A percentile compares a stretch with the other conserved stretches of the same genome.
Conservation (phyloP, 1,140 invertebrate species). For the Euura saliciscinereae region DNA sequence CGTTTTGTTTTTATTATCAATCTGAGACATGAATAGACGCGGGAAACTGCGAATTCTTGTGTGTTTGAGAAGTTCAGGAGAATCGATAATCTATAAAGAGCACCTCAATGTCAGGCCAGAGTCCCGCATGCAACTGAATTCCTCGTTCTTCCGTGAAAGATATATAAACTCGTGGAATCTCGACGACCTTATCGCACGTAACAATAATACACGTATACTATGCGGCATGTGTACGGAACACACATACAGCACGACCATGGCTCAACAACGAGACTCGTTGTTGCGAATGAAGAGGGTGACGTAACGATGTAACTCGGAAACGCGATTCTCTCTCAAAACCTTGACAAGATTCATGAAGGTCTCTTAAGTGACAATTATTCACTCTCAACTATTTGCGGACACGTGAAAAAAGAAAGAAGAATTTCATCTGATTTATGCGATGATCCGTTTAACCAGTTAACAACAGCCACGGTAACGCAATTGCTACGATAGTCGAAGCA, state of each 20-base stretch:
- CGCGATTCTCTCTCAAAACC: neutral
- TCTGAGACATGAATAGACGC: too few species aligned
- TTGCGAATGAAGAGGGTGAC: neutral
- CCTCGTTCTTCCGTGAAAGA: neutral
- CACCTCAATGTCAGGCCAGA: neutral
- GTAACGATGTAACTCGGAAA: neutral
- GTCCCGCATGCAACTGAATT: neutral
- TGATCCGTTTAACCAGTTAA: too few species aligned
- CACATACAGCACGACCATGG: neutral
- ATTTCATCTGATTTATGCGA: too few species aligned
- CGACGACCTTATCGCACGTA: slow-evolving; percentile 4
- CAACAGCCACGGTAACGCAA: too few species aligned
- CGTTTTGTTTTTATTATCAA: too few species aligned
- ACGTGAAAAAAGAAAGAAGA: too few species aligned
- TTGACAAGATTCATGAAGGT: neutral
- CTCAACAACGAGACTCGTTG: neutral
- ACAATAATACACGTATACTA: neutral
- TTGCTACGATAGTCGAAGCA: too few species aligned
- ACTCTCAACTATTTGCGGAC: too few species aligned
- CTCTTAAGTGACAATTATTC: too few species aligned
- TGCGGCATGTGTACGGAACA: neutral
- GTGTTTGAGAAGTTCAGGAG: too few species aligned
- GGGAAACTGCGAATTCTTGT: too few species aligned
- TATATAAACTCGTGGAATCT: neutral
- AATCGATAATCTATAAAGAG: slow-evolving; percentile 5